Evolutionary conservation across 2,113 vertebrate species (phyloP).

Genomic region (Ifrita kowaldi): DNA sequence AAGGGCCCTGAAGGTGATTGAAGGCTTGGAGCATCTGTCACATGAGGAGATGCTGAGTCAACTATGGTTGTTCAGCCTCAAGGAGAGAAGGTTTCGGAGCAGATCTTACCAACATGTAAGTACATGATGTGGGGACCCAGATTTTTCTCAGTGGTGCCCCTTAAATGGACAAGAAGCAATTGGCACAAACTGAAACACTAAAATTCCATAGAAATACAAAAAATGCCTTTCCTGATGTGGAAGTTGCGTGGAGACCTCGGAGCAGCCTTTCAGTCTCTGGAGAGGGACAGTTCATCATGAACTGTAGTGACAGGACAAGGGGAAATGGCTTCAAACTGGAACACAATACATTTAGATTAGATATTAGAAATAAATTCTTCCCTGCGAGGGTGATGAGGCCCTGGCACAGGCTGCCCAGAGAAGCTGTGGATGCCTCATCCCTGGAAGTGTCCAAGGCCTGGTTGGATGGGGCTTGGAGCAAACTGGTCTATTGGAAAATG

Average conservation of each 20-base stretch:
- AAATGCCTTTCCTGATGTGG: accelerated
- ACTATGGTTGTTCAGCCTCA: accelerated
- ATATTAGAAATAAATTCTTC: background rate
- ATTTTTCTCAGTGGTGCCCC: background rate
- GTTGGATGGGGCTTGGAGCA: accelerated
- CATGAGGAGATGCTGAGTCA: background rate
- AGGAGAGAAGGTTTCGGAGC: background rate
- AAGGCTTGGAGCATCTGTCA: background rate
- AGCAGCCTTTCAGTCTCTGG: background rate
- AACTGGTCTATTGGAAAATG: accelerated
- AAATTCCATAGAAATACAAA: background rate
- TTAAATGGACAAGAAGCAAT: background rate
- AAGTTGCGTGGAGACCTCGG: accelerated
- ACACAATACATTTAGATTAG: background rate
- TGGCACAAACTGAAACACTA: background rate
- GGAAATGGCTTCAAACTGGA: background rate
- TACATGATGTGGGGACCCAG: background rate
- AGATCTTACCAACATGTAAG: background rate
- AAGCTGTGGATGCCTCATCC: background rate
- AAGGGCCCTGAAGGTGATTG: background rate
- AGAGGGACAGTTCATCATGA: background rate
- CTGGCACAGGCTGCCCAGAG: background rate
- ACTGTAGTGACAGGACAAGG: background rate
- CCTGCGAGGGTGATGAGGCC: accelerated
- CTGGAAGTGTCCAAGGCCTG: background rate